A percentile compares a stretch with the other conserved stretches of the same genome.
Evolutionary conservation across 2,797 vertebrate genomes (phyloP).

Genomic region (Caiman crocodilus): DNA sequence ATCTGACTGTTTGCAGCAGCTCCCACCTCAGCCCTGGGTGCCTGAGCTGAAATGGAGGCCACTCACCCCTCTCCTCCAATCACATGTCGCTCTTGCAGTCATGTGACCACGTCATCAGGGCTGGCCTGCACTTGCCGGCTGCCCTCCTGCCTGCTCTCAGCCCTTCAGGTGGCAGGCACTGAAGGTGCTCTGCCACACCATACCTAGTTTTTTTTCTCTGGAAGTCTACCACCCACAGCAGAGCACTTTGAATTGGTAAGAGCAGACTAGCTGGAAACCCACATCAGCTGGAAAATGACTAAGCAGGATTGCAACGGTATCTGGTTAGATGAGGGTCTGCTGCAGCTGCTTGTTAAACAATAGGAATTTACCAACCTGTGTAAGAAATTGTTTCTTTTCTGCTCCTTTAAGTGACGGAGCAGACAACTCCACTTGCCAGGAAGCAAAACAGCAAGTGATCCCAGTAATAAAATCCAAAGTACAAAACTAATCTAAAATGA

Average conservation of each 20-base stretch:
- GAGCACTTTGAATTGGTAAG: slow-evolving; percentile 1
- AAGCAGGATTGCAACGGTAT: neutral
- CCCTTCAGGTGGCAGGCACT: too few relatives aligned
- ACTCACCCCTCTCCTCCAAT: too few relatives aligned
- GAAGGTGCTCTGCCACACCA: too few relatives aligned
- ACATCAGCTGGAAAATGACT: neutral
- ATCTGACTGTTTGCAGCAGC: too few relatives aligned
- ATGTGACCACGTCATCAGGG: too few relatives aligned
- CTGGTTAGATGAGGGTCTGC: neutral
- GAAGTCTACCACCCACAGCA: neutral
- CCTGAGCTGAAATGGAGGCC: too few relatives aligned
- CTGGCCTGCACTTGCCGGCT: too few relatives aligned
- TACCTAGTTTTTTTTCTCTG: neutral
- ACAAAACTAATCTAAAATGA: neutral
- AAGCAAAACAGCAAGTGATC: neutral
- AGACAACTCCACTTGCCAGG: neutral
- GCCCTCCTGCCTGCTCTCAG: too few relatives aligned
- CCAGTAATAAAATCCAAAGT: neutral
- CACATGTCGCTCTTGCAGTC: too few relatives aligned
- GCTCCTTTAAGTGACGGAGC: neutral
- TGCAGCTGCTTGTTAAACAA: neutral
- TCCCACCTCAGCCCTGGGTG: too few relatives aligned
- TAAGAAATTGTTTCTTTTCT: neutral
- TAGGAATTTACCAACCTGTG: neutral
- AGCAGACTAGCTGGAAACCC: neutral